phyloP scores from a whole-genome alignment of 2,888 invertebrate species.

The Pristionchus maxplancki region DNA sequence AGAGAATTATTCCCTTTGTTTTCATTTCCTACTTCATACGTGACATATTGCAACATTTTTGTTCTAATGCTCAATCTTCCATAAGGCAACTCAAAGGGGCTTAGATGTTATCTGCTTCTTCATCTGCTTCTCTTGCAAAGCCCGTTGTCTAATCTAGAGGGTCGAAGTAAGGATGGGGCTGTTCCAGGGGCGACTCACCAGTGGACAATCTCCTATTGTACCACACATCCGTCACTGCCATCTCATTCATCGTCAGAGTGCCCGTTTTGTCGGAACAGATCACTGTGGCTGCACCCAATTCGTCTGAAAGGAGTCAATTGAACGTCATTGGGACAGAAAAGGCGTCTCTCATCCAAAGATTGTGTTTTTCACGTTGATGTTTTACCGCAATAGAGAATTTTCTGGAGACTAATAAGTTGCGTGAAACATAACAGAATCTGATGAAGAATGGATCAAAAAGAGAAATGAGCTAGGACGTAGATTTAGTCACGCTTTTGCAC shows the following conservation, averaged over 20 bases:
- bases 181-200: neutral
- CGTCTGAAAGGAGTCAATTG: slow-evolving; percentile 58
- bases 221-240: slow-evolving; percentile 81
- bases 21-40: neutral
- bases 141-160: neutral
- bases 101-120: neutral
- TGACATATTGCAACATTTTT: neutral
- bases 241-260: slow-evolving; percentile 96
- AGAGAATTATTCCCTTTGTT: neutral
- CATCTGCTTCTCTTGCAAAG: neutral
- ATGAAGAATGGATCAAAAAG: no score
- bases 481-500: no score
- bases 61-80: no score
- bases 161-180: no score
- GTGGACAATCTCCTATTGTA: slow-evolving; percentile 61
- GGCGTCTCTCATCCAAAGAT: no score
- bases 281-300: slow-evolving; percentile 92
- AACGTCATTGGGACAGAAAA: neutral
- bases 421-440: no score
- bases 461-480: no score
- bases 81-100: slow-evolving; percentile 5
- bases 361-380: no score
- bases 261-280: slow-evolving; percentile 98
- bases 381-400: no score
- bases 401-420: no score